Evolutionary conservation across 2,113 vertebrate species (phyloP).

Genomic region (Callospermophilus lateralis): DNA sequence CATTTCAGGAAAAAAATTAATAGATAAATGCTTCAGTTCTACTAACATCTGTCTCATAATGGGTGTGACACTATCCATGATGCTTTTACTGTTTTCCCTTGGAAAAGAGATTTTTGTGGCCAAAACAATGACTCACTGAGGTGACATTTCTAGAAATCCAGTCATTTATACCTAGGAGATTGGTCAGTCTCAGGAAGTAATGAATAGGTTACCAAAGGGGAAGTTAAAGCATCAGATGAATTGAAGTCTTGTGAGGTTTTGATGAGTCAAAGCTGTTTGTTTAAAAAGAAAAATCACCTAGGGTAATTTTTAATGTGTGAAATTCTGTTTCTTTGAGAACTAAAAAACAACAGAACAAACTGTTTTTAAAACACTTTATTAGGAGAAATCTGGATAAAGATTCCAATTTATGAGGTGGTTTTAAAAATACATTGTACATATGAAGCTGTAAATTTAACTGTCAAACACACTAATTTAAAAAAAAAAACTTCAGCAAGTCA

Average conservation of each 20-base stretch:
- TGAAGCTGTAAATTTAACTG: slow-evolving; percentile 46
- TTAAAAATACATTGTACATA: slow-evolving; percentile 20
- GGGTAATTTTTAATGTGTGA: slow-evolving; percentile 59
- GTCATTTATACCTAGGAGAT: slow-evolving; percentile 71
- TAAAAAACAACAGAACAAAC: slow-evolving; percentile 30
- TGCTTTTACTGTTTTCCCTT: slow-evolving; percentile 5
- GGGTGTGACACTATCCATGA: slow-evolving; percentile 20
- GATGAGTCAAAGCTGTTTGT: slow-evolving; percentile 57
- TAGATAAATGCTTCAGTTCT: slow-evolving; percentile 4
- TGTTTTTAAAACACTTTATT: slow-evolving; percentile 37
- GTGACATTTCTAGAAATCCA: slow-evolving; percentile 74
- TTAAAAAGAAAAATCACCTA: slow-evolving; percentile 54
- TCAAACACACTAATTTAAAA: slow-evolving; percentile 21
- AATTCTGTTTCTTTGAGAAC: slow-evolving; percentile 29
- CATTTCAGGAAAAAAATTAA: not conserved
- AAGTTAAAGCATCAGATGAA: slow-evolving; percentile 62
- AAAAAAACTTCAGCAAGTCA: slow-evolving; percentile 3
- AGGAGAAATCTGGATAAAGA: slow-evolving; percentile 12
- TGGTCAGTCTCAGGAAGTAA: slow-evolving; percentile 51
- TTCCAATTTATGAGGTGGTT: slow-evolving; percentile 23
- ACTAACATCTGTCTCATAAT: slow-evolving; percentile 55
- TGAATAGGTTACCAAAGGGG: slow-evolving; percentile 46
- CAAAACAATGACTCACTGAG: slow-evolving; percentile 73
- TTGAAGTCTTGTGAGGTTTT: slow-evolving; percentile 72
- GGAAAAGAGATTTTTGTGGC: slow-evolving; percentile 71